Evolutionary conservation across 2,888 invertebrate species (phyloP).

Genomic region (Philereme transversata): DNA sequence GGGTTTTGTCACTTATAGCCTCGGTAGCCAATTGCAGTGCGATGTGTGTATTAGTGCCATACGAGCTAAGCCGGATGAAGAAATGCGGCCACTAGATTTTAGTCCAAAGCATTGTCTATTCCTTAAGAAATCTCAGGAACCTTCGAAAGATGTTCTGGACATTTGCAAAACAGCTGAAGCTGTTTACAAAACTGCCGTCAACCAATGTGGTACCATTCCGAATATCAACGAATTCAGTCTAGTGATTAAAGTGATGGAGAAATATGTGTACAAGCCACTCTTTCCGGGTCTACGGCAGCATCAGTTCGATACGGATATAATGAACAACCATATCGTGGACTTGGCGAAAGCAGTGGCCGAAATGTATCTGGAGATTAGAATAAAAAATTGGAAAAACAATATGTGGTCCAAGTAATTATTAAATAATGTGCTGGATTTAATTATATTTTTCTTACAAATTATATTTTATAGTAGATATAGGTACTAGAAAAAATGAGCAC

Average conservation of each 20-base stretch:
- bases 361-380: conserved; percentile 13
- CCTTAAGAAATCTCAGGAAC: background rate
- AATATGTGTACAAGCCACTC: conserved; percentile 3
- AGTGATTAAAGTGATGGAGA: conserved; percentile 10
- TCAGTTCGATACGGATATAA: conserved; percentile 12
- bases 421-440: no score
- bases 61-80: background rate
- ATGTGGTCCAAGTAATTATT: no score
- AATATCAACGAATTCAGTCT: background rate
- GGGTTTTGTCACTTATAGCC: conserved; percentile 4
- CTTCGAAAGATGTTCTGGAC: background rate
- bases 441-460: no score
- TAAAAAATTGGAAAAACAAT: background rate
- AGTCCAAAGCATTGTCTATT: background rate
- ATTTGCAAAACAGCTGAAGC: conserved; percentile 12
- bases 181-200: background rate
- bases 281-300: conserved; percentile 4
- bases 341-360: conserved; percentile 6
- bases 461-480: no score
- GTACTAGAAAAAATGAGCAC: no score
- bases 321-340: conserved; percentile 12
- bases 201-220: background rate
- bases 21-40: conserved; percentile 1
- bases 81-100: background rate
- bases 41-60: conserved; percentile 9